phyloP scores from a whole-genome alignment of 2,888 invertebrate species.

The Clostera curtula region DNA sequence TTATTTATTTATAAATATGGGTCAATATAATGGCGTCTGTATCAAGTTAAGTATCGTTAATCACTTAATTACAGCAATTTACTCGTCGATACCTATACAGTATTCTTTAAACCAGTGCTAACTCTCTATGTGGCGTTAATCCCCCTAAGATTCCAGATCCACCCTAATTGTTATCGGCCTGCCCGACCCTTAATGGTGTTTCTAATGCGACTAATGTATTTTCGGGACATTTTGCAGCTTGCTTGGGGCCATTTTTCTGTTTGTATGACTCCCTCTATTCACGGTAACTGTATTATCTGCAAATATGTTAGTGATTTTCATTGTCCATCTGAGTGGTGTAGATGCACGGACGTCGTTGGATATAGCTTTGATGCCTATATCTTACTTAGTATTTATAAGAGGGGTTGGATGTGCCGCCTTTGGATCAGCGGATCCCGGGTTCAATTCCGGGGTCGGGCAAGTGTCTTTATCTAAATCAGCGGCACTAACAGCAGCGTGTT shows the following conservation, averaged over 20 bases:
- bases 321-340: conserved; percentile 58
- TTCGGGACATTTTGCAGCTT: conserved; percentile 74
- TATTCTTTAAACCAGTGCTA: conserved; percentile 56
- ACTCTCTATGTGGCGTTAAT: conserved; percentile 59
- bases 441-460: no score
- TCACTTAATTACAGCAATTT: no score
- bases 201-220: conserved; percentile 74
- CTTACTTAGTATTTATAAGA: conserved; percentile 29
- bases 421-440: conserved; percentile 3
- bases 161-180: conserved; percentile 72
- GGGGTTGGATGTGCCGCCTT: conserved; percentile 19
- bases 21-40: no score
- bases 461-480: no score
- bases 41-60: no score
- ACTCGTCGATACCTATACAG: no score
- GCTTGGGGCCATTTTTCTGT: conserved; percentile 70
- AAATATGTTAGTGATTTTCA: conserved; percentile 72
- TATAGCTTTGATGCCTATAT: conserved; percentile 31
- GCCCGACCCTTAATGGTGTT: conserved; percentile 66
- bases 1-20: no score
- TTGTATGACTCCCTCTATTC: conserved; percentile 54
- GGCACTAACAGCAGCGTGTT: no score
- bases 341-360: no score
- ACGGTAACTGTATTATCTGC: conserved; percentile 69
- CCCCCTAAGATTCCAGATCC: conserved; percentile 64